These are phyloP conservation scores for Probaryconus sp. DNA, from an alignment of 1,140 invertebrate genomes.

Conservation along the genomic window DNA sequence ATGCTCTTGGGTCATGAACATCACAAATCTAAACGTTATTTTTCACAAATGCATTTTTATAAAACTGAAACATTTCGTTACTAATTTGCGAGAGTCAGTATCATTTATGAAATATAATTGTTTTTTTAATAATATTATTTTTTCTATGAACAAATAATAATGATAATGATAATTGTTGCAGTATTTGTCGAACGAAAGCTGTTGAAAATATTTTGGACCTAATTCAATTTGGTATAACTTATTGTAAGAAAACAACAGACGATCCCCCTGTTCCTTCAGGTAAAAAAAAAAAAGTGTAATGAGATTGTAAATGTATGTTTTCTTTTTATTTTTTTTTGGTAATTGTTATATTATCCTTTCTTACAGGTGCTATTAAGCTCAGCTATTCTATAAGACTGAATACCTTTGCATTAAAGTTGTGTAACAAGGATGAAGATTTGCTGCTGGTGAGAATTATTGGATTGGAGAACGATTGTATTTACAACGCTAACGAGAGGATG, in stretches of 20 bases:
- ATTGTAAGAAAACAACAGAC: constrained; percentile 70
- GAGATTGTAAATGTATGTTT: constrained; percentile 1
- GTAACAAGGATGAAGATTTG: constrained; percentile 85
- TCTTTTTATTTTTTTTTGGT: too few species aligned
- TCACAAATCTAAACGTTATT: constrained; percentile 82
- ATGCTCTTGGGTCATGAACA: constrained; percentile 86
- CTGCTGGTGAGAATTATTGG: constrained; percentile 82
- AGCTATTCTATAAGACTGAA: constrained; percentile 85
- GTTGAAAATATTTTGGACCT: constrained; percentile 49
- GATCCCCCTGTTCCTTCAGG: constrained; percentile 85
- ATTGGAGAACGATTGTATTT: constrained; percentile 86
- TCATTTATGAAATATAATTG: constrained; percentile 27
- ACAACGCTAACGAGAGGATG: constrained; percentile 88
- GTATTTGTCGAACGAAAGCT: constrained; percentile 63
- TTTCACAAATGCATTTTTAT: constrained; percentile 86
- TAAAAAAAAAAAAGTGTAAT: constrained; percentile 33
- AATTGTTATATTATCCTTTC: too few species aligned
- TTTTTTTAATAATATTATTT: constrained; percentile 23
- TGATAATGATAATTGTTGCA: too few species aligned
- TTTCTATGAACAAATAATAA: too few species aligned
- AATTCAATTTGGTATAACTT: constrained; percentile 54
- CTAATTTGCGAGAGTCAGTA: constrained; percentile 72
- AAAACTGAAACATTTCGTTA: constrained; percentile 81
- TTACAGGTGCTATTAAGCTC: constrained; percentile 86
- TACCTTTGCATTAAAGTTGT: constrained; percentile 81